These are phyloP conservation scores for Tangara arthus DNA, from an alignment of 2,797 vertebrate genomes.

Conservation along the genomic window DNA sequence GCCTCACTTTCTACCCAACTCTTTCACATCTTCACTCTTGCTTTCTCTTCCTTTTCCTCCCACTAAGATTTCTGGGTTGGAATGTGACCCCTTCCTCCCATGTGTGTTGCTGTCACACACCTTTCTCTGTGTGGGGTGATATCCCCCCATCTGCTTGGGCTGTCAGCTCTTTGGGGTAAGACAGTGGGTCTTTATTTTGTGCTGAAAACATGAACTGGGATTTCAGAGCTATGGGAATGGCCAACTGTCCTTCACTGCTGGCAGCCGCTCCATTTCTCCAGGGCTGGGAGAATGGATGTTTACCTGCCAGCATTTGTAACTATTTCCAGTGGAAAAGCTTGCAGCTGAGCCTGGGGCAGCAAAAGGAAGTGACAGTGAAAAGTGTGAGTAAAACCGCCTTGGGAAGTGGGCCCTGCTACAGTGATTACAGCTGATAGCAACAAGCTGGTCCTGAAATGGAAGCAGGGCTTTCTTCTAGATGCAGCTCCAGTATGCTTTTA, in stretches of 20 bases:
- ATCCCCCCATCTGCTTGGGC: background rate
- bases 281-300: background rate
- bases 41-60: background rate
- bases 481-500: background rate
- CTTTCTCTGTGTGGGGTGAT: background rate
- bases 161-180: background rate
- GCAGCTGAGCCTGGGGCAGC: background rate
- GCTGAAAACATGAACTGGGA: background rate
- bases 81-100: background rate
- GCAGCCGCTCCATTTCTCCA: background rate
- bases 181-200: background rate
- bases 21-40: background rate
- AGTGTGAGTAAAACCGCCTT: background rate
- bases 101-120: background rate
- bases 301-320: background rate
- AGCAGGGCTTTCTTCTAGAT: background rate
- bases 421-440: background rate
- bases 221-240: background rate
- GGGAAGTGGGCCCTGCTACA: background rate
- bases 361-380: background rate
- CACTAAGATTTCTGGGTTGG: background rate
- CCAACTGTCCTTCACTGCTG: background rate
- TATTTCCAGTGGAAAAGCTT: background rate
- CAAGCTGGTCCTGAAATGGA: background rate
- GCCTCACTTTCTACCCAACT: background rate